A percentile compares a stretch with the other conserved stretches of the same genome.
Evolutionary conservation across 1,140 invertebrate species (phyloP).

Genomic region (Ephestia elutella): DNA sequence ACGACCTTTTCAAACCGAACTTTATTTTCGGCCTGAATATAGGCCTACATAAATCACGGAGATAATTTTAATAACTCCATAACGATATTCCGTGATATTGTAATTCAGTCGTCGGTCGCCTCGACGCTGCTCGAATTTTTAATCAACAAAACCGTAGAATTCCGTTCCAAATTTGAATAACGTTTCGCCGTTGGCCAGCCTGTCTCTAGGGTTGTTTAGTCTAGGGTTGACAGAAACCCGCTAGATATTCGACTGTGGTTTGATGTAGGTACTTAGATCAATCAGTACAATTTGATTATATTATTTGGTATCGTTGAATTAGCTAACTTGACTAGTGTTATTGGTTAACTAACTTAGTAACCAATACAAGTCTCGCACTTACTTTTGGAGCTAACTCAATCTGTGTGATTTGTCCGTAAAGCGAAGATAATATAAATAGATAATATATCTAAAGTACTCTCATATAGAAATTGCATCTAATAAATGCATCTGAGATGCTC

Average conservation of each 20-base stretch:
- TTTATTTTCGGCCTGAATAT: constrained; percentile 2
- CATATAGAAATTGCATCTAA: no score
- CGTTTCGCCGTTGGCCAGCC: constrained; percentile 14
- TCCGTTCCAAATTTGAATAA: constrained; percentile 56
- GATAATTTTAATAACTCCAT: constrained; percentile 31
- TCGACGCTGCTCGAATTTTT: constrained; percentile 46
- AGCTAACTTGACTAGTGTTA: no score
- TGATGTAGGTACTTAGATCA: background rate
- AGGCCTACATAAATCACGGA: constrained; percentile 11
- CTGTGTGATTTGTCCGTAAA: no score
- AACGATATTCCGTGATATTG: constrained; percentile 35
- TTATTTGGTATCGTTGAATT: no score
- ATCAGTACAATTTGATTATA: no score
- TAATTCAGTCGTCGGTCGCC: constrained; percentile 35
- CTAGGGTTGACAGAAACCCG: background rate
- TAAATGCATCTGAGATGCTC: no score
- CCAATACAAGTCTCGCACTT: no score
- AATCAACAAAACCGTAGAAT: constrained; percentile 48
- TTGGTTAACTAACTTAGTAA: no score
- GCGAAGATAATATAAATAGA: no score
- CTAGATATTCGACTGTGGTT: no score
- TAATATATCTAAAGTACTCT: no score
- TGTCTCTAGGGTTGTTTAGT: background rate
- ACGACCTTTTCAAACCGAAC: background rate
- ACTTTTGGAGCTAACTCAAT: no score